These are phyloP conservation scores for Stegodyphus mimosarum DNA, from an alignment of 1,140 invertebrate species.

Conservation along the genomic window DNA sequence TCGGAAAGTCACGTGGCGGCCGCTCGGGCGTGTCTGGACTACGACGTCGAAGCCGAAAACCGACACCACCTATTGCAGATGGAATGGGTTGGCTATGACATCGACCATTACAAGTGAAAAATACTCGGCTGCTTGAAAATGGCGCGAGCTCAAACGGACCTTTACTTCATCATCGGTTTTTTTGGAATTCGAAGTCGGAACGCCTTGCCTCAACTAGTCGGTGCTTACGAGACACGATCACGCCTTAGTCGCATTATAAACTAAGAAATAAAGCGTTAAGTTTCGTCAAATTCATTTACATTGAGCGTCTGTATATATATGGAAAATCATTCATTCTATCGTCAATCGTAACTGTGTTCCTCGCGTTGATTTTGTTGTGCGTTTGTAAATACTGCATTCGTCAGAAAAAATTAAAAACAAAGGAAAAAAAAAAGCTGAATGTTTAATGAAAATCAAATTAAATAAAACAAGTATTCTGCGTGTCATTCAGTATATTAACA, in stretches of 20 bases:
- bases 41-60: neutral
- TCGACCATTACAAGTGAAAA: no score
- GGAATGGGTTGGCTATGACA: neutral
- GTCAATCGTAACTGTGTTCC: conserved; percentile 50
- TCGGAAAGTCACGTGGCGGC: neutral
- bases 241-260: conserved; percentile 46
- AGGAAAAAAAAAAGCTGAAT: conserved; percentile 4
- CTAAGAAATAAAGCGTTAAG: conserved; percentile 28
- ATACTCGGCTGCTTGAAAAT: conserved; percentile 11
- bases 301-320: conserved; percentile 34
- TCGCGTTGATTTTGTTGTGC: conserved; percentile 56
- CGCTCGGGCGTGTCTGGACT: neutral
- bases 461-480: conserved; percentile 7
- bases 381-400: conserved; percentile 30
- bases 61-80: neutral
- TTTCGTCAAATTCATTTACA: conserved; percentile 57
- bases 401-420: neutral
- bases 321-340: conserved; percentile 29
- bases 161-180: conserved; percentile 6
- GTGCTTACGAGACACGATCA: conserved; percentile 51
- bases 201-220: conserved; percentile 58
- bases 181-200: conserved; percentile 1
- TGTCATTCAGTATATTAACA: neutral
- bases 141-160: neutral
- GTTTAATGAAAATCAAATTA: conserved; percentile 1